phyloP scores from a whole-genome alignment of 1,140 invertebrate species.

The Lamellibrachia luymesi region DNA sequence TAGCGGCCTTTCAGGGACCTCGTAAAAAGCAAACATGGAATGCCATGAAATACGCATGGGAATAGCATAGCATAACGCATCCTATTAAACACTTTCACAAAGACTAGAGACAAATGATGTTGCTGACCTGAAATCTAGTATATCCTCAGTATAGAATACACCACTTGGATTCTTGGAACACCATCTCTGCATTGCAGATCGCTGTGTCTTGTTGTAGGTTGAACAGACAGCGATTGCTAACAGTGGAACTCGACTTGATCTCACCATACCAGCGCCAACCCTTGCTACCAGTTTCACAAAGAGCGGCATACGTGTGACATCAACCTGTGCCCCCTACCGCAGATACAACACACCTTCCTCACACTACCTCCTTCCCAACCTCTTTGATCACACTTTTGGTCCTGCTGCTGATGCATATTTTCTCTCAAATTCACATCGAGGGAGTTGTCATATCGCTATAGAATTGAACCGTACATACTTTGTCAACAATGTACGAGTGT shows the following conservation, averaged over 20 bases:
- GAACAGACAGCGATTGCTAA: slow-evolving; percentile 37
- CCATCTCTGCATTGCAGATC: background rate
- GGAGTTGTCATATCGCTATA: slow-evolving; percentile 31
- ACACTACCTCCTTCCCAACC: slow-evolving; percentile 28
- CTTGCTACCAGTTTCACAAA: background rate
- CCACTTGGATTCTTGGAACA: background rate
- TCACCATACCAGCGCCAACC: slow-evolving; percentile 8
- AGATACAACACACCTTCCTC: background rate
- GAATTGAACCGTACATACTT: too few relatives aligned
- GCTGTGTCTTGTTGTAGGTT: slow-evolving; percentile 1
- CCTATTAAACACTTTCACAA: too few relatives aligned
- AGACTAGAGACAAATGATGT: background rate
- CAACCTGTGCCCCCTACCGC: background rate
- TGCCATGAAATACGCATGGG: background rate
- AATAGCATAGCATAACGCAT: background rate
- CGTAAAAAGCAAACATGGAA: background rate
- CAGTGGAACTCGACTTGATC: slow-evolving; percentile 39
- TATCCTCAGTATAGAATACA: background rate
- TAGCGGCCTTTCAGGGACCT: too few relatives aligned
- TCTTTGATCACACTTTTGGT: slow-evolving; percentile 44
- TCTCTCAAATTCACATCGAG: slow-evolving; percentile 25
- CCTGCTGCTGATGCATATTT: slow-evolving; percentile 31
- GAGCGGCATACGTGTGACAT: background rate
- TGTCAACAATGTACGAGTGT: too few relatives aligned
- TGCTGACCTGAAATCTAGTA: background rate